phyloP scores from a whole-genome alignment of 2,113 vertebrate genomes.

The Bubo blakistoni region DNA sequence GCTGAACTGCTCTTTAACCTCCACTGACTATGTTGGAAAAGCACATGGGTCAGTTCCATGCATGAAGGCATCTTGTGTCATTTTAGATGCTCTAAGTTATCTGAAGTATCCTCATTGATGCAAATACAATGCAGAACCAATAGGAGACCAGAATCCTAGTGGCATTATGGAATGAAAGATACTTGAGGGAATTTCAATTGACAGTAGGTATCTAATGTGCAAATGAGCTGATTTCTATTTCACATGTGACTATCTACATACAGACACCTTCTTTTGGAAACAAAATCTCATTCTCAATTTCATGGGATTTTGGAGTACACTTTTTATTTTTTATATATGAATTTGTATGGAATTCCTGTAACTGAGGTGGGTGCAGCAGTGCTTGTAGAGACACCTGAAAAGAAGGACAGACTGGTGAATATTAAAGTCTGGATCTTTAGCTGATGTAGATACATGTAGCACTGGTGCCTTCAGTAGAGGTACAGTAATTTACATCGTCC shows the following conservation, averaged over 20 bases:
- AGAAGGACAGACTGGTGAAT: not conserved
- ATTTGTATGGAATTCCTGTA: not conserved
- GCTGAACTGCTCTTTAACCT: not conserved
- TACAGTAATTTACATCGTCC: not conserved
- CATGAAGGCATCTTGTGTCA: not conserved
- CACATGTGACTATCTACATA: not conserved
- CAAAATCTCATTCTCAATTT: not conserved
- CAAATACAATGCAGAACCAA: not conserved
- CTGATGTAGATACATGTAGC: not conserved
- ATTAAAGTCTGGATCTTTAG: not conserved
- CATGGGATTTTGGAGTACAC: not conserved
- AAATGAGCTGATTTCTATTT: not conserved
- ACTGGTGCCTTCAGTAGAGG: not conserved
- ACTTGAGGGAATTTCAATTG: not conserved
- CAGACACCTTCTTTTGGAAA: not conserved
- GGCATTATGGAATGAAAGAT: not conserved
- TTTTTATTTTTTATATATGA: not conserved
- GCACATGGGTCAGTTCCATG: not conserved
- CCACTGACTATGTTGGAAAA: not conserved
- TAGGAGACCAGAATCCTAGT: not conserved
- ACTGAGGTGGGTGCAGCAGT: not conserved
- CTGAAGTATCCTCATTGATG: not conserved
- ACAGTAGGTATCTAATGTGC: not conserved
- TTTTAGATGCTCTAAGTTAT: not conserved
- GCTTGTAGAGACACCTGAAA: not conserved